Evolutionary conservation across 2,113 vertebrate species (phyloP).

Genomic region (Excalfactoria chinensis): DNA sequence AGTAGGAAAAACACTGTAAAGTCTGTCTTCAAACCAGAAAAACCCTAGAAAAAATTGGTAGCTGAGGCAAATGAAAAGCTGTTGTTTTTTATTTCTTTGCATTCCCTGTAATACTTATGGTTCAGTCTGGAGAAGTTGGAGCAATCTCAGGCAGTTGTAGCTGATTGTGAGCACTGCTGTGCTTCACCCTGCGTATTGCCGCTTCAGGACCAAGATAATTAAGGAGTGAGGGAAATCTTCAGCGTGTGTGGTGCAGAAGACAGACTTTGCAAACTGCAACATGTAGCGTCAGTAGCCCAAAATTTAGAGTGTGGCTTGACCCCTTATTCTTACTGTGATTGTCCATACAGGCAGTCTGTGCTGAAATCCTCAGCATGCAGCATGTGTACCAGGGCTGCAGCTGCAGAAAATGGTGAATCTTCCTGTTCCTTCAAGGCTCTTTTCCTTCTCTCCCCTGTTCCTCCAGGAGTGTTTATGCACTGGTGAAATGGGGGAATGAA

Average conservation of each 20-base stretch:
- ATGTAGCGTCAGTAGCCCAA: neutral
- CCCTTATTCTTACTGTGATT: neutral
- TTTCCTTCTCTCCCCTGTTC: neutral
- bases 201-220: neutral
- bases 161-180: neutral
- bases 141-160: neutral
- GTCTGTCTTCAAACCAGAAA: neutral
- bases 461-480: neutral
- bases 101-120: neutral
- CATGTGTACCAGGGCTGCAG: accelerated
- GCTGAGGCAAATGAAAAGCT: neutral
- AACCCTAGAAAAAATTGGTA: neutral
- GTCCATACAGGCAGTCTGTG: neutral
- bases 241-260: neutral
- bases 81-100: no score
- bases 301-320: neutral
- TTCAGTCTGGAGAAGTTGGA: neutral
- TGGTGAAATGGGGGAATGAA: neutral
- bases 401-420: neutral
- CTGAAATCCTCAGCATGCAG: neutral
- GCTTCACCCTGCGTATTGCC: neutral
- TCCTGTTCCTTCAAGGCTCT: neutral
- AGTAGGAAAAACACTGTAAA: neutral
- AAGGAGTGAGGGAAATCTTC: neutral
- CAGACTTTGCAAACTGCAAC: neutral